phyloP scores from a whole-genome alignment of 1,140 invertebrate species.

The Zeugodacus cucurbitae region DNA sequence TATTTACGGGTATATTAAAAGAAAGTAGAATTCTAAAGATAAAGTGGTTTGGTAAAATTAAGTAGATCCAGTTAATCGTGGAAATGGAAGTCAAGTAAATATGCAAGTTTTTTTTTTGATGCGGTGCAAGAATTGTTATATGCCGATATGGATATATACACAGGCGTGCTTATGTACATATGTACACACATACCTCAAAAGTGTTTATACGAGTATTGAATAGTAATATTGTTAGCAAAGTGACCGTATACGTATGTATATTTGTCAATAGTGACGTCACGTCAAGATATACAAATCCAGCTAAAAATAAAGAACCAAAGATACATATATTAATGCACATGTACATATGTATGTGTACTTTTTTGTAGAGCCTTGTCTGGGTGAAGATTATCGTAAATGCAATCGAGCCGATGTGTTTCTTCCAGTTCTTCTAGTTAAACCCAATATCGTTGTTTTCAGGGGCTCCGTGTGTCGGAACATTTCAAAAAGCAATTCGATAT shows the following conservation, averaged over 20 bases:
- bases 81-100: background rate
- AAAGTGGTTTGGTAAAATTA: constrained; percentile 18
- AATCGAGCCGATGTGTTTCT: background rate
- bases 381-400: background rate
- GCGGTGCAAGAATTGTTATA: background rate
- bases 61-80: background rate
- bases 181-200: background rate
- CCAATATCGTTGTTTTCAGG: background rate
- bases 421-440: background rate
- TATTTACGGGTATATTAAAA: background rate
- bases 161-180: background rate
- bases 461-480: too few relatives aligned
- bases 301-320: background rate
- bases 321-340: background rate
- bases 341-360: background rate
- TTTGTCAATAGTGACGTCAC: background rate
- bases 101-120: background rate
- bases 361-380: background rate
- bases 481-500: too few relatives aligned
- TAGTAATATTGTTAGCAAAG: background rate
- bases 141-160: background rate
- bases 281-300: background rate
- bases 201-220: background rate
- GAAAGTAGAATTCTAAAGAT: background rate
- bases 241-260: background rate